phyloP scores from a whole-genome alignment of 2,888 invertebrate genomes.

The Agonopterix arenella region DNA sequence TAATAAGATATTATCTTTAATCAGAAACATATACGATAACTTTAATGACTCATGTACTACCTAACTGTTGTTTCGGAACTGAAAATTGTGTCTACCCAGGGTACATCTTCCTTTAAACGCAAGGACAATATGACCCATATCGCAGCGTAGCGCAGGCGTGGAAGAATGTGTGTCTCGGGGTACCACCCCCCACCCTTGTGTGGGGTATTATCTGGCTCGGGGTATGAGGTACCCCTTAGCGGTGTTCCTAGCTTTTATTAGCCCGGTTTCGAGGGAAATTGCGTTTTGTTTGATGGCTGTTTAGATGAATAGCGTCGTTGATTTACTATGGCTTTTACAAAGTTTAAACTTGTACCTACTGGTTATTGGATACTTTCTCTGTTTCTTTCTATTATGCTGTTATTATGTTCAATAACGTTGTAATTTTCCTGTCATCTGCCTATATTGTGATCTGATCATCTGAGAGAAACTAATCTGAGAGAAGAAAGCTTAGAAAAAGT shows the following conservation, averaged over 20 bases:
- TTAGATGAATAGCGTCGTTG: constrained; percentile 6
- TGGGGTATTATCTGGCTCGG: constrained; percentile 39
- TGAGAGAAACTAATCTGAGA: no score
- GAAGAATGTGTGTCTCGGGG: constrained; percentile 59
- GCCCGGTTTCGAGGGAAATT: constrained; percentile 37
- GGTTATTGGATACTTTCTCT: no score
- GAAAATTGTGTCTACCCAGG: no score
- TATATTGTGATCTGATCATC: no score
- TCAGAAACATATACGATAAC: not conserved
- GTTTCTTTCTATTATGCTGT: no score
- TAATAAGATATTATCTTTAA: not conserved
- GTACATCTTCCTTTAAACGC: constrained; percentile 19
- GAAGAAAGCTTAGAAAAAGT: not conserved
- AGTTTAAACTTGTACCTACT: no score
- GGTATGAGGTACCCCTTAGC: constrained; percentile 24
- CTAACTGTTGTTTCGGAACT: not conserved
- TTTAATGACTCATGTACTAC: no score
- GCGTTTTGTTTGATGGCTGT: constrained; percentile 29
- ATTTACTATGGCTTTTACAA: not conserved
- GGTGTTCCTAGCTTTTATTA: constrained; percentile 30
- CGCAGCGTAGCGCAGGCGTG: constrained; percentile 55
- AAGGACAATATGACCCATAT: constrained; percentile 65
- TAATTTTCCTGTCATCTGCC: no score
- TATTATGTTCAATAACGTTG: no score
- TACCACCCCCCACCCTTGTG: constrained; percentile 20